Evolutionary conservation across 2,888 invertebrate species (phyloP), one percentile per base, ranked within the genome.

Genomic region (Microctonus brassicae): DNA sequence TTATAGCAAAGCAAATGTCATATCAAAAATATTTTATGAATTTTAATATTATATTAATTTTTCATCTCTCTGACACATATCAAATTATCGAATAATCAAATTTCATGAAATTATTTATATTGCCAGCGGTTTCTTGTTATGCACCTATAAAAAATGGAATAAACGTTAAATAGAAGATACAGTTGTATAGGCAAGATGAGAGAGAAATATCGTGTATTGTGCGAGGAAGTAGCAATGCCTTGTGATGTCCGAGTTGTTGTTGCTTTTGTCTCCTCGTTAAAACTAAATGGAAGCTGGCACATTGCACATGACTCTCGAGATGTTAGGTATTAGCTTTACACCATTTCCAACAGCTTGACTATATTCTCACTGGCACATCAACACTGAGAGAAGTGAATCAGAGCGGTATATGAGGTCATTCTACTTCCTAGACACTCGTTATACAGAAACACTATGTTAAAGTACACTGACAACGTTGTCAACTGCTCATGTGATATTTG

Each of bases 181-280:
- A 53, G 20, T 53, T 29, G 69, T 63, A 53, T 26, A 36, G 24
- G 17, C n/a, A n/a, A n/a, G n/a, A n/a, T n/a, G n/a, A n/a, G n/a
- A n/a, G n/a, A n/a, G n/a, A n/a, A n/a, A n/a, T n/a, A n/a, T n/a
- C n/a, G n/a, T 62, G 34, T 26, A 36, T n/a, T 36, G 29, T 36
- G 62, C 55, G 68, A 63, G 33, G 36, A 62, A 62, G 36, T 55
- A n/a, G 53, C 53, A 34, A 63, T 29, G 73, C 74, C 71, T 75
- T 74, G 74, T 75, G 75, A 76, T 74, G 70, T 74, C 72, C 69
- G 60, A 70, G n/a, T n/a, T n/a, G 57, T 61, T 67, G 67, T 63
- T 63, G 53, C 75, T 77, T 80, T 80, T 78, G 78, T 80, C 76
- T 74, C 76, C 76, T 78, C 77, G 77, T 81, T 80, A 81, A 82